These are phyloP conservation scores for Lycaon pictus DNA, from an alignment of 2,113 vertebrate genomes.

Conservation along the genomic window DNA sequence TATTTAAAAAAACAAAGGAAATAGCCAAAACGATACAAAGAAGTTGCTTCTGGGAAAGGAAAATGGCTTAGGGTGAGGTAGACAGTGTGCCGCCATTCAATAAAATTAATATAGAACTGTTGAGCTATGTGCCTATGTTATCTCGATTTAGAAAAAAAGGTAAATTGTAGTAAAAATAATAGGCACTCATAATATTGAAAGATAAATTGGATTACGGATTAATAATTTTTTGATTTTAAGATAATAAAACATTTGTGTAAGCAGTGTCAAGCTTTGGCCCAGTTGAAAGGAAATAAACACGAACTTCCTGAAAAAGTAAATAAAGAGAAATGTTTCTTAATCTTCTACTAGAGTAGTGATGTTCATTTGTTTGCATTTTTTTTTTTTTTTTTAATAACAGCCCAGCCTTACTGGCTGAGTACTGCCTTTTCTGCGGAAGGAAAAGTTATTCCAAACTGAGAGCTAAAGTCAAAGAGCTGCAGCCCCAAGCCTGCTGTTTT, in stretches of 20 bases:
- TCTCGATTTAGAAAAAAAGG: conserved; percentile 19
- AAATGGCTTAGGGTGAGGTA: neutral
- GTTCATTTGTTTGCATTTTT: neutral
- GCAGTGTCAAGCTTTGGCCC: neutral
- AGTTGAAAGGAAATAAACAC: neutral
- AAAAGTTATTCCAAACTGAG: conserved; percentile 69
- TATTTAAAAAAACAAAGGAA: conserved; percentile 4
- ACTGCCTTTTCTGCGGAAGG: conserved; percentile 67
- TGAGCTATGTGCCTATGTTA: neutral
- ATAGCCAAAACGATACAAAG: neutral
- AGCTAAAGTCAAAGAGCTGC: conserved; percentile 44
- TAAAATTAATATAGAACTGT: neutral
- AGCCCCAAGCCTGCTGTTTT: conserved; percentile 87
- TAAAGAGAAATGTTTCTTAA: conserved; percentile 30
- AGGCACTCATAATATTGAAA: neutral
- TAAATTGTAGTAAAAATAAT: conserved; percentile 6
- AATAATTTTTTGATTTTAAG: neutral
- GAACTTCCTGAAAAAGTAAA: conserved; percentile 21
- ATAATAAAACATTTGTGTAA: neutral
- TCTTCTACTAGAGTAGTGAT: neutral
- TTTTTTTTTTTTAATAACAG: neutral
- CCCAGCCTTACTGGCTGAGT: conserved; percentile 12
- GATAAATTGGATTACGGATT: neutral
- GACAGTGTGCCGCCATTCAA: neutral
- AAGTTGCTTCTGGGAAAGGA: neutral